Evolutionary conservation across 2,888 invertebrate species (phyloP).

Genomic region (Drosophila quasianomalipes): DNA sequence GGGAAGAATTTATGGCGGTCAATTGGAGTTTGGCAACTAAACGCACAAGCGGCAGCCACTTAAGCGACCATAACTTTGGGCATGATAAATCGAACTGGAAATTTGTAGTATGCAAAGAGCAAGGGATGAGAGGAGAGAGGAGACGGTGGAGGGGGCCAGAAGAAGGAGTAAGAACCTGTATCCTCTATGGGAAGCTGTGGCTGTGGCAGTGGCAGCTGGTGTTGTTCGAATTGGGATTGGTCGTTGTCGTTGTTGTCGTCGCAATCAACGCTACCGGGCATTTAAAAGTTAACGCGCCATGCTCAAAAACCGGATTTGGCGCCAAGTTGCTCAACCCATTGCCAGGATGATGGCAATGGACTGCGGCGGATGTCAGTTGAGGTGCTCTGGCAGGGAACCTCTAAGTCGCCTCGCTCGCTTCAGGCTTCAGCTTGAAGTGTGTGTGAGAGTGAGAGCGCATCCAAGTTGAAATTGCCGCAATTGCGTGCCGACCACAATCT

Average conservation of each 20-base stretch:
- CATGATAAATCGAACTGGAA: conserved; percentile 69
- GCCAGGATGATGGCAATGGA: conserved; percentile 48
- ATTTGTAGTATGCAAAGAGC: conserved; percentile 22
- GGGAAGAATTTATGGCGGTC: conserved; percentile 62
- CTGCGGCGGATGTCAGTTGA: conserved; percentile 57
- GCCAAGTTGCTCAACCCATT: conserved; percentile 34
- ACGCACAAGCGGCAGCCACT: conserved; percentile 53
- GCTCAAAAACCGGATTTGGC: conserved; percentile 71
- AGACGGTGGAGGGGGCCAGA: background rate
- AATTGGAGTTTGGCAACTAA: conserved; percentile 60
- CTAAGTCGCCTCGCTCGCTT: conserved; percentile 26
- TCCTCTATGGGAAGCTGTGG: conserved; percentile 17
- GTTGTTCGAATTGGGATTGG: conserved; percentile 61
- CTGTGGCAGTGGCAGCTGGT: conserved; percentile 44
- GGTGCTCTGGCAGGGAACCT: conserved; percentile 15
- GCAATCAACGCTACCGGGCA: conserved; percentile 79
- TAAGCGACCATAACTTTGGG: conserved; percentile 74
- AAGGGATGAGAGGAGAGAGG: background rate
- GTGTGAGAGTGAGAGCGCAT: conserved; percentile 40
- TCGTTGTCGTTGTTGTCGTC: background rate
- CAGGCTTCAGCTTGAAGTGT: conserved; percentile 36
- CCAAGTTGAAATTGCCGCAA: conserved; percentile 78
- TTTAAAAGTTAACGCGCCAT: conserved; percentile 68
- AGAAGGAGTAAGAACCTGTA: conserved; percentile 28
- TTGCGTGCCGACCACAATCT: conserved; percentile 79